A percentile compares a stretch with the other conserved stretches of the same genome.
Conservation (phyloP, 2,888 invertebrate genomes). For the Dasypolia templi region DNA sequence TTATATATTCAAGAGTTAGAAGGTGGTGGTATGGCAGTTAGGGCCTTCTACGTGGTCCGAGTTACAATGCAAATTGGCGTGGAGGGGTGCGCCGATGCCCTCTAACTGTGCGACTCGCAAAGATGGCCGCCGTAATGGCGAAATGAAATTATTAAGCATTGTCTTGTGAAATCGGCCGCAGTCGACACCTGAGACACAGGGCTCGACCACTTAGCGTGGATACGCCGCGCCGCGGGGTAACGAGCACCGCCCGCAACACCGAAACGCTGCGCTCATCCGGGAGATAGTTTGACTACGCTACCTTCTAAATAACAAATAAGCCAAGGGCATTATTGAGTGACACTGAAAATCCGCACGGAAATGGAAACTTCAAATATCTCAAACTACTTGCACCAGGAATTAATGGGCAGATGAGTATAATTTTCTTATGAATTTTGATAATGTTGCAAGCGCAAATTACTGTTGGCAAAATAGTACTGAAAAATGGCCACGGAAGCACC, state of each 20-base stretch:
- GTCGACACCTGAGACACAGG: slow-evolving; percentile 89
- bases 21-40: slow-evolving; percentile 89
- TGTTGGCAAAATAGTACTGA: slow-evolving; percentile 56
- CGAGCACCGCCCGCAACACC: slow-evolving; percentile 43
- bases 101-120: slow-evolving; percentile 90
- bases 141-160: slow-evolving; percentile 91
- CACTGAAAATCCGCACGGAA: slow-evolving; percentile 9
- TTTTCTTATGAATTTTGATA: slow-evolving; percentile 54
- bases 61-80: slow-evolving; percentile 90
- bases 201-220: slow-evolving; percentile 81
- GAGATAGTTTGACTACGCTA: slow-evolving; percentile 19
- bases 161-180: slow-evolving; percentile 90
- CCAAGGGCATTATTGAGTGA: slow-evolving; percentile 11
- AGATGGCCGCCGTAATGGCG: slow-evolving; percentile 90
- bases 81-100: slow-evolving; percentile 89
- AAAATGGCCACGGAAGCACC: slow-evolving; percentile 68
- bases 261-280: slow-evolving; percentile 16
- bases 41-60: slow-evolving; percentile 89
- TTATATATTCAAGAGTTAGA: slow-evolving; percentile 90
- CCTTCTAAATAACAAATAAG: slow-evolving; percentile 46
- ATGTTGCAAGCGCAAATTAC: slow-evolving; percentile 52
- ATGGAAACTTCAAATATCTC: slow-evolving; percentile 8
- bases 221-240: slow-evolving; percentile 70
- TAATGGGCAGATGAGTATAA: slow-evolving; percentile 31
- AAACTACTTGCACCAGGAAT: slow-evolving; percentile 6